phyloP scores from a whole-genome alignment of 1,140 invertebrate genomes.

The Centruroides vittatus region DNA sequence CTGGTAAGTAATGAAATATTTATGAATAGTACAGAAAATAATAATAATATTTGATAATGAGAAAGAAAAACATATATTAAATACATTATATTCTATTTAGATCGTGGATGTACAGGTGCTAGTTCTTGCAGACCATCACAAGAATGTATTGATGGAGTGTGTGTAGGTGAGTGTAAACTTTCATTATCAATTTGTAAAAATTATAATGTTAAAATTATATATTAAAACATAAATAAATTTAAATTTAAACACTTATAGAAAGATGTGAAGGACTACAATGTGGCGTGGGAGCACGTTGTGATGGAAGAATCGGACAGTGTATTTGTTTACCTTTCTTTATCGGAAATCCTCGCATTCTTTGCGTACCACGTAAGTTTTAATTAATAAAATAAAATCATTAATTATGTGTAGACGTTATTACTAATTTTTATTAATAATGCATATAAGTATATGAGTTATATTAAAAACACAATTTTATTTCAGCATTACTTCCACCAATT shows the following conservation, averaged over 20 bases:
- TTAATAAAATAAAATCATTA: not conserved
- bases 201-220: not conserved
- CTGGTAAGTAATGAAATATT: constrained; percentile 6
- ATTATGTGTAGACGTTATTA: no score
- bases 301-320: constrained; percentile 61
- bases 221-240: no score
- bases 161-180: constrained; percentile 26
- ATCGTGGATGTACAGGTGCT: constrained; percentile 50
- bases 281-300: constrained; percentile 64
- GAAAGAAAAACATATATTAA: no score
- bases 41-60: no score
- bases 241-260: constrained; percentile 7
- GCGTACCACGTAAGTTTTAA: constrained; percentile 81
- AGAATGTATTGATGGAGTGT: constrained; percentile 66
- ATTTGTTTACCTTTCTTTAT: constrained; percentile 72
- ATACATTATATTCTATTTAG: not conserved
- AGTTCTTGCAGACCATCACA: constrained; percentile 59
- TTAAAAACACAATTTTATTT: constrained; percentile 17
- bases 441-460: no score
- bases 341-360: constrained; percentile 72
- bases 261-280: constrained; percentile 70
- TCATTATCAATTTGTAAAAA: not conserved
- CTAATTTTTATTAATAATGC: no score
- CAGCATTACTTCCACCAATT: constrained; percentile 58
- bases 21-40: no score